Conservation (phyloP, 2,888 invertebrate species). For the Pseudoips prasinana region DNA sequence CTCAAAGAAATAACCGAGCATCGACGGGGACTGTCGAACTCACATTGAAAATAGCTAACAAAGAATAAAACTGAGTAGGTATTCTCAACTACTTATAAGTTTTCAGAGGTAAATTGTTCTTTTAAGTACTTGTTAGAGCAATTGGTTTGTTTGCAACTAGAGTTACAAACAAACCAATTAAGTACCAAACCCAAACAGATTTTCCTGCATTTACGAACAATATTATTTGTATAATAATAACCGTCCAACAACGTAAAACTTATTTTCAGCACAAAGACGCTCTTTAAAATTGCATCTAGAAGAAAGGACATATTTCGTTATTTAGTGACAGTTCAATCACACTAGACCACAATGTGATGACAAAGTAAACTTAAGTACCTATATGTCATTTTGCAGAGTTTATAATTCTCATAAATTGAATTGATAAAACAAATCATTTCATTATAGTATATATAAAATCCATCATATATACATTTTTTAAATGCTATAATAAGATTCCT, state of each 20-base stretch:
- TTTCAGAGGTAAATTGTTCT: slow-evolving; percentile 12
- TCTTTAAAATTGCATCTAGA: slow-evolving; percentile 10
- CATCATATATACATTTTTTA: too few relatives aligned
- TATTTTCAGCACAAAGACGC: slow-evolving; percentile 22
- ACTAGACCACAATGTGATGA: too few relatives aligned
- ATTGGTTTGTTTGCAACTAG: too few relatives aligned
- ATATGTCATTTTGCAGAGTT: too few relatives aligned
- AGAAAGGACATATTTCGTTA: too few relatives aligned
- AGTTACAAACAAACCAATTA: slow-evolving; percentile 26
- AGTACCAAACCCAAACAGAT: slow-evolving; percentile 16
- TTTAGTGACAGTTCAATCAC: too few relatives aligned
- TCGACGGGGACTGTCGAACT: slow-evolving; percentile 27
- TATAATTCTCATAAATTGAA: too few relatives aligned
- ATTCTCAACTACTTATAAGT: slow-evolving; percentile 24
- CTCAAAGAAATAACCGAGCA: slow-evolving; percentile 57
- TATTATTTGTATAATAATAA: slow-evolving; percentile 22
- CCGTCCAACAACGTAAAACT: slow-evolving; percentile 23
- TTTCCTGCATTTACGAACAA: slow-evolving; percentile 23
- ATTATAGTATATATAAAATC: too few relatives aligned
- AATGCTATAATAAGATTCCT: too few relatives aligned
- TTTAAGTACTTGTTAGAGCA: too few relatives aligned
- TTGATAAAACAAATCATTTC: too few relatives aligned
- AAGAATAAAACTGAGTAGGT: slow-evolving; percentile 30
- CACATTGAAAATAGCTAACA: slow-evolving; percentile 30
- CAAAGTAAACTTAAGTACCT: too few relatives aligned